These are phyloP conservation scores for Rhagoletis zephyria DNA, from an alignment of 1,140 invertebrate species.

Conservation along the genomic window DNA sequence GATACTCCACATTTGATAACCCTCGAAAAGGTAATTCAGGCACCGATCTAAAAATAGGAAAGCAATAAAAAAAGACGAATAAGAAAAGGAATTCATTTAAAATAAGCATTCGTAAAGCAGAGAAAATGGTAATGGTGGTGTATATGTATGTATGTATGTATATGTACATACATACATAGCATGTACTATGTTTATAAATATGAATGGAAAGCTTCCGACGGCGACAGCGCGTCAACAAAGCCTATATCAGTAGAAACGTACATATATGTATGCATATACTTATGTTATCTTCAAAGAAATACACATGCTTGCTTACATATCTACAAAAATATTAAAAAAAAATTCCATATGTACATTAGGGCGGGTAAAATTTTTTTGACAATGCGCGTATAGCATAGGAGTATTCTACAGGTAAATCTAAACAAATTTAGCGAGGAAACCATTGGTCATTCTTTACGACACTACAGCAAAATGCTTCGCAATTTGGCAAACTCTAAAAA, in stretches of 20 bases:
- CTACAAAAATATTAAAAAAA: too few species aligned
- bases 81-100: not conserved
- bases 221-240: not conserved
- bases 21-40: constrained; percentile 82
- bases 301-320: too few species aligned
- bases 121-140: constrained; percentile 51
- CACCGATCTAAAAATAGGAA: constrained; percentile 75
- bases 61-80: not conserved
- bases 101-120: not conserved
- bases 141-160: not conserved
- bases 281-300: not conserved
- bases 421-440: too few species aligned
- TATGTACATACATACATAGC: constrained; percentile 19
- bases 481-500: too few species aligned
- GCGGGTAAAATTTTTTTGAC: too few species aligned
- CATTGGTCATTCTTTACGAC: too few species aligned
- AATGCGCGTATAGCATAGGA: too few species aligned
- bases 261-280: not conserved
- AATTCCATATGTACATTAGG: too few species aligned
- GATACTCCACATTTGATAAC: constrained; percentile 79
- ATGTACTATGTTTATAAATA: not conserved
- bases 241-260: not conserved
- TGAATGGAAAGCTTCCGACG: constrained; percentile 51
- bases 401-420: too few species aligned
- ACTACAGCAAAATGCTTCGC: too few species aligned